Conservation (phyloP, 2,888 invertebrate genomes). For the Thymelicus acteon region DNA sequence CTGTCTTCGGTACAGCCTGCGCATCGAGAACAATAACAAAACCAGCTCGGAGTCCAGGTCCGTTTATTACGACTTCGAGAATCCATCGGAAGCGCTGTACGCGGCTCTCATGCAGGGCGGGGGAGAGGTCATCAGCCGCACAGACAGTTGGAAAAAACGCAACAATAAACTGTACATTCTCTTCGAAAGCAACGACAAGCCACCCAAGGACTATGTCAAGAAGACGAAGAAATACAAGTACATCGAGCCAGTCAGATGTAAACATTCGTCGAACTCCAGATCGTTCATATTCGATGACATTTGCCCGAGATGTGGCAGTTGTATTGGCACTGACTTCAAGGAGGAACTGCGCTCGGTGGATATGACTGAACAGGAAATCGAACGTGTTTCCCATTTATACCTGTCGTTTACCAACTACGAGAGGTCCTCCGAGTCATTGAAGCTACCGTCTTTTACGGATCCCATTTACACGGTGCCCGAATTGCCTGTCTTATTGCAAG, state of each 20-base stretch:
- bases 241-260: slow-evolving; percentile 65
- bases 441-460: slow-evolving; percentile 71
- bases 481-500: slow-evolving; percentile 51
- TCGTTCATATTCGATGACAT: slow-evolving; percentile 60
- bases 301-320: slow-evolving; percentile 70
- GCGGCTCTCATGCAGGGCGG: slow-evolving; percentile 72
- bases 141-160: slow-evolving; percentile 49
- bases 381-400: slow-evolving; percentile 68
- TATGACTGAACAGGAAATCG: slow-evolving; percentile 74
- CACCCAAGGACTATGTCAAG: slow-evolving; percentile 44
- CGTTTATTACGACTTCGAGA: slow-evolving; percentile 75
- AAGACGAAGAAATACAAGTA: slow-evolving; percentile 65
- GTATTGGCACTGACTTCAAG: slow-evolving; percentile 63
- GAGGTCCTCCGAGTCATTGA: slow-evolving; percentile 63
- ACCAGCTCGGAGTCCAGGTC: slow-evolving; percentile 70
- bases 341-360: slow-evolving; percentile 65
- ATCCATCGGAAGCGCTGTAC: slow-evolving; percentile 70
- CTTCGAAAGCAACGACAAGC: slow-evolving; percentile 58
- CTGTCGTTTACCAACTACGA: slow-evolving; percentile 68
- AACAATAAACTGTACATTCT: slow-evolving; percentile 61
- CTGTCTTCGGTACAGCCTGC: slow-evolving; percentile 71
- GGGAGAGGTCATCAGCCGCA: slow-evolving; percentile 68
- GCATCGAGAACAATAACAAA: slow-evolving; percentile 71
- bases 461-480: slow-evolving; percentile 73
- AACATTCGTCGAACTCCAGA: slow-evolving; percentile 57